Percentiles rank a stretch among this genome's conserved stretches.
Conservation (phyloP, 2,888 invertebrate species). For the Bimastos eiseni region DNA sequence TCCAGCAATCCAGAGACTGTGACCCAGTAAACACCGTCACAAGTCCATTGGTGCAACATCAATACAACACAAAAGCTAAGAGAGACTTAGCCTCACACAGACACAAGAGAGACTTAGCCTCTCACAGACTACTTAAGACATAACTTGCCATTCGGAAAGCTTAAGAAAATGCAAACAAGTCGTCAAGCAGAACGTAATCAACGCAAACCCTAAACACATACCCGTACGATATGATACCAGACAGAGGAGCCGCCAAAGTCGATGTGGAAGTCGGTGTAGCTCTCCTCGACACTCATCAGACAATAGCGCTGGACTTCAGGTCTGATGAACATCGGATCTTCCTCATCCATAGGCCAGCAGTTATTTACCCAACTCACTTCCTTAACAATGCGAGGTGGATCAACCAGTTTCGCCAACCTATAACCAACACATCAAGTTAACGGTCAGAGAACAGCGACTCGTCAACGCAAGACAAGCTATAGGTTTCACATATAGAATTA, state of each 20-base stretch:
- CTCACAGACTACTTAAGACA: too few species aligned
- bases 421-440: background rate
- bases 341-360: constrained; percentile 29
- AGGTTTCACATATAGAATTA: background rate
- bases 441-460: background rate
- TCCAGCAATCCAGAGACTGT: background rate
- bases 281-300: constrained; percentile 32
- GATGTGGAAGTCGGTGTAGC: constrained; percentile 37
- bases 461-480: background rate
- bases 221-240: constrained; percentile 34
- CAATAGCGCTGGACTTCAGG: constrained; percentile 36
- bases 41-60: too few species aligned
- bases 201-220: background rate
- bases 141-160: background rate
- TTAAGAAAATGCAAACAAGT: background rate
- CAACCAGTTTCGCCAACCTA: constrained; percentile 28
- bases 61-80: too few species aligned
- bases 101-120: too few species aligned
- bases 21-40: too few species aligned
- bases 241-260: constrained; percentile 36
- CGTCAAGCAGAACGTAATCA: background rate
- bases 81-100: too few species aligned
- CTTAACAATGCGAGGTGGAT: constrained; percentile 30
- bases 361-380: constrained; percentile 36
- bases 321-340: constrained; percentile 21